Base-by-base conservation (phyloP, 2,888 invertebrate species). In the Drosophila atripex region DNA sequence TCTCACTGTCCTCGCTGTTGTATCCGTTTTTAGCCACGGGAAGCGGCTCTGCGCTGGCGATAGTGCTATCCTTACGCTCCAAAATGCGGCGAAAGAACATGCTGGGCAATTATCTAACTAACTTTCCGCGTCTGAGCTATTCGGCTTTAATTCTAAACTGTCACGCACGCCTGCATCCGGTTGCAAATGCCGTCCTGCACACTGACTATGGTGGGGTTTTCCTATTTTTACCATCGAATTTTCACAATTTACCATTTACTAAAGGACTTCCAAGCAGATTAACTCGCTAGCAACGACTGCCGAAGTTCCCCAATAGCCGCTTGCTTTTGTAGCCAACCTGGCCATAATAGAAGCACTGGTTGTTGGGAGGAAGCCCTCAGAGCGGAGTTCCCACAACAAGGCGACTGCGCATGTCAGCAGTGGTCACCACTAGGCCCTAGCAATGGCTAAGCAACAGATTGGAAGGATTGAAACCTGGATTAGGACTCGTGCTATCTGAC, bases 51-150 rank as follows among this genome's bases (percentile, higher is more conserved):
- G 49, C 58, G 50, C 56, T 45, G 16, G 8, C n/a, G n/a, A 8
- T 18, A 57, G 60, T 71, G 58, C 68, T 77, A 57, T 80, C 77
- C 75, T 90, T 90, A 72, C 89, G 88, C 57, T 89, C 82, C 59
- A 90, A 89, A 80, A 90, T 86, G 30, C 89, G 89, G 58, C 90
- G 90, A 77, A 90, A 89, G 76, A 90, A 90, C 91, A 91, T 91
- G 23, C 55, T 73, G 47, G 43, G 23, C 69, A 75, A 80, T 75
- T 82, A 72, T 85, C 76, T 80, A 54, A 59, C 77, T 55, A 56
- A 58, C 55, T 76, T 47, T 23, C 51, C 14, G 23, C 49, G 32
- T 30, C 52, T 68, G 57, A 45, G 57, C 69, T 70, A 79, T 61
- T 71, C 61, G 38, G 23, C 61, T 68, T 58, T 78, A 88, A 88